phyloP scores from a whole-genome alignment of 1,140 invertebrate genomes.

The Pectinophora gossypiella region DNA sequence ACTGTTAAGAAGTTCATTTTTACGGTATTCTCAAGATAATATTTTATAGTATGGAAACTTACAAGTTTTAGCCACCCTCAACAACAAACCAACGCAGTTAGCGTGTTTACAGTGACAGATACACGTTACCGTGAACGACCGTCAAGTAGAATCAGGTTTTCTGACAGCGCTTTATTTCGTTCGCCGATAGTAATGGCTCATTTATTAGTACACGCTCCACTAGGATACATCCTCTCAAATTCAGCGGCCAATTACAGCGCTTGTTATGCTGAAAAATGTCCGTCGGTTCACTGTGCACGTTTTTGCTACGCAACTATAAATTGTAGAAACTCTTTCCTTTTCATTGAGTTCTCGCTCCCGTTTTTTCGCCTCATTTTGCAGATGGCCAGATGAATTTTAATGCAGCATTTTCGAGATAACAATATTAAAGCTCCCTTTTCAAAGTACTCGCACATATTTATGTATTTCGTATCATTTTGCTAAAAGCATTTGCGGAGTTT shows the following conservation, averaged over 20 bases:
- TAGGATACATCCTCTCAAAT: constrained; percentile 52
- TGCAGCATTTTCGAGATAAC: constrained; percentile 1
- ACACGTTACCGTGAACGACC: neutral
- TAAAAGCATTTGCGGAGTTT: no score
- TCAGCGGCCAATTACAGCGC: constrained; percentile 57
- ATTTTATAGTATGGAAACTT: no score
- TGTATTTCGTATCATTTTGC: no score
- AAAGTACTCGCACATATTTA: no score
- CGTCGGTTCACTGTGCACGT: constrained; percentile 19
- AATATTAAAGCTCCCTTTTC: no score
- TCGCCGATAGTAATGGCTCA: constrained; percentile 15
- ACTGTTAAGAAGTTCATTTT: no score
- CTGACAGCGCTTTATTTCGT: constrained; percentile 10
- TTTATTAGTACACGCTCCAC: constrained; percentile 42
- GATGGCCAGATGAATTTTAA: constrained; percentile 4
- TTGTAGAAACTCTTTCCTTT: constrained; percentile 2
- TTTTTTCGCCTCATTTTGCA: neutral
- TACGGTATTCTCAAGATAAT: no score
- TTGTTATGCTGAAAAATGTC: constrained; percentile 66
- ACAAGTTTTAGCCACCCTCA: no score
- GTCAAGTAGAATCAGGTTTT: constrained; percentile 1
- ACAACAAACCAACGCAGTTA: no score
- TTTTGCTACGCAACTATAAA: constrained; percentile 3
- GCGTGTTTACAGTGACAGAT: no score
- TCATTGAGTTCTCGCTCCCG: neutral